Evolutionary conservation across 2,888 invertebrate genomes (phyloP).

Genomic region (Epistrophella euchroma): DNA sequence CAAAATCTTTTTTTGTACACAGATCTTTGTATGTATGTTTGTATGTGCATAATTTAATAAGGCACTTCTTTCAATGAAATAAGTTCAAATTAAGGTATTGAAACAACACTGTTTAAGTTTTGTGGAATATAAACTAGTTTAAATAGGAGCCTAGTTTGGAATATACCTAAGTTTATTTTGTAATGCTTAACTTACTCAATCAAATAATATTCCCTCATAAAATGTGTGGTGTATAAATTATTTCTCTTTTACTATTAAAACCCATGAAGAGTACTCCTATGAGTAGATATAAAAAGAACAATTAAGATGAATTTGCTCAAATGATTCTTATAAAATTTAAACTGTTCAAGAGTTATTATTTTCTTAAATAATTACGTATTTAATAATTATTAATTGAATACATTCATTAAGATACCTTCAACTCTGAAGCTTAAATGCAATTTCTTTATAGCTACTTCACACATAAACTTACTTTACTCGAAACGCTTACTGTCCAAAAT

Average conservation of each 20-base stretch:
- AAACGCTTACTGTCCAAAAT: too few relatives aligned
- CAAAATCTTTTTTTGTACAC: background rate
- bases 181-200: background rate
- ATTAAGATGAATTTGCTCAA: background rate
- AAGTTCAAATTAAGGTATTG: slow-evolving; percentile 29
- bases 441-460: too few relatives aligned
- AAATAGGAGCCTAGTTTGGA: slow-evolving; percentile 2
- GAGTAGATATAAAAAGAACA: background rate
- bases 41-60: background rate
- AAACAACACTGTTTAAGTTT: slow-evolving; percentile 8
- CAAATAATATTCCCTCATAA: slow-evolving; percentile 2
- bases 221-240: background rate
- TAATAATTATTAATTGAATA: too few relatives aligned
- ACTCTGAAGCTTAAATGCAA: too few relatives aligned
- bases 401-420: too few relatives aligned
- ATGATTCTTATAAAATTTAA: background rate
- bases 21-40: background rate
- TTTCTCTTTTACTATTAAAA: background rate
- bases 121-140: slow-evolving; percentile 22
- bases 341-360: too few relatives aligned
- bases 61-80: slow-evolving; percentile 14
- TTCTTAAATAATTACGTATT: background rate
- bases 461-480: too few relatives aligned
- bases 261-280: background rate
- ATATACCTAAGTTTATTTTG: too few relatives aligned